Conservation (phyloP, 2,113 vertebrate genomes). For the Holacanthus passer region DNA sequence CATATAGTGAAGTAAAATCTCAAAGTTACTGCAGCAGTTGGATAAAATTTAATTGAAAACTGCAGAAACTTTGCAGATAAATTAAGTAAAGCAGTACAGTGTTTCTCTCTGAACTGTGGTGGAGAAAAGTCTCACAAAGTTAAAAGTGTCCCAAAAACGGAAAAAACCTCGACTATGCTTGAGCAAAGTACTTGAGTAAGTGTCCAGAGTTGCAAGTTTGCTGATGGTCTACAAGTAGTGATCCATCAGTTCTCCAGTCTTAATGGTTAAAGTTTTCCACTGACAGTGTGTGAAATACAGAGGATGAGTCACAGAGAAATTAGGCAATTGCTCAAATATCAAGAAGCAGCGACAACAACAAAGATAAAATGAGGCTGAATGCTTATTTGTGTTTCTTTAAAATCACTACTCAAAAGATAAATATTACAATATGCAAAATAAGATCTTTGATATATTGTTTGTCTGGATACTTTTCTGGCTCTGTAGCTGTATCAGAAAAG, state of each 20-base stretch:
- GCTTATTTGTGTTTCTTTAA: neutral
- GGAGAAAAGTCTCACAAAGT: neutral
- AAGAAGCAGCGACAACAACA: neutral
- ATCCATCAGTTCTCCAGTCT: neutral
- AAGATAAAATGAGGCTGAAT: neutral
- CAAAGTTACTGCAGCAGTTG: neutral
- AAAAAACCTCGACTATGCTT: neutral
- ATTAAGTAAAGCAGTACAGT: neutral
- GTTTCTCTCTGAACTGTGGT: neutral
- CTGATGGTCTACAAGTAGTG: neutral
- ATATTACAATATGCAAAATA: neutral
- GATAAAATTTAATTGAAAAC: neutral
- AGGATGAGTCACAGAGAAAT: neutral
- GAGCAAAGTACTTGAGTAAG: neutral
- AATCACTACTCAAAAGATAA: neutral
- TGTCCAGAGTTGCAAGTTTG: neutral
- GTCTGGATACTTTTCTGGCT: neutral
- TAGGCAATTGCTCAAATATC: neutral
- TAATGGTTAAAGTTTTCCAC: neutral
- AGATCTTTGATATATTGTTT: no score
- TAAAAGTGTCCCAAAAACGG: neutral
- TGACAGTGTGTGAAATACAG: neutral
- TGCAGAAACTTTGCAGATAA: slow-evolving; percentile 2
- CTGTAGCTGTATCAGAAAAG: neutral
- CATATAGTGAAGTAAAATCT: neutral